A percentile compares a stretch with the other conserved stretches of the same genome.
Conservation (phyloP, 2,113 vertebrate genomes). For the Tursiops truncatus region DNA sequence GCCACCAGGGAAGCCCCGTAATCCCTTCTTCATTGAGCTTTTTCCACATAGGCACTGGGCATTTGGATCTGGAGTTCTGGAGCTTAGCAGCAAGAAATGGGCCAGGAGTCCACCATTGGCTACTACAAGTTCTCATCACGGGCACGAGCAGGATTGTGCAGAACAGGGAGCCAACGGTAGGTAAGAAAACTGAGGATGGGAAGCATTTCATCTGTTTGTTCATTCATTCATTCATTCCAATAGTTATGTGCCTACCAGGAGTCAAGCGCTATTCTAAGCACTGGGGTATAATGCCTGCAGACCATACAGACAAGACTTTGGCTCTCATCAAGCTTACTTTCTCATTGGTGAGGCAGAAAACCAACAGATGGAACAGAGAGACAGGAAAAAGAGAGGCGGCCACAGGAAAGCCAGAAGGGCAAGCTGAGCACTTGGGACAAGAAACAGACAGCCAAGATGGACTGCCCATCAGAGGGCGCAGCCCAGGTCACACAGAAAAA, state of each 20-base stretch:
- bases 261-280: background rate
- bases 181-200: background rate
- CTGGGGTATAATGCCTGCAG: background rate
- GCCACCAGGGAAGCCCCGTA: too few species aligned
- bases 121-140: background rate
- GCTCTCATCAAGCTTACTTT: background rate
- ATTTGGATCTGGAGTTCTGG: background rate
- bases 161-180: background rate
- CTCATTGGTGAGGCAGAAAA: background rate
- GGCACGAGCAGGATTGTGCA: background rate
- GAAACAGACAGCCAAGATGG: slow-evolving; percentile 63
- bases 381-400: background rate
- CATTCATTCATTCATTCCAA: background rate
- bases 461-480: slow-evolving; percentile 50
- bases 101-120: background rate
- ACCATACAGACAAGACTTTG: background rate
- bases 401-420: background rate
- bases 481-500: slow-evolving; percentile 51
- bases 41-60: background rate
- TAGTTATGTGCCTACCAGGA: background rate
- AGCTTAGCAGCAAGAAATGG: background rate
- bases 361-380: background rate
- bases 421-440: slow-evolving; percentile 21
- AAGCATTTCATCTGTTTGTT: background rate
- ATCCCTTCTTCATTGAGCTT: background rate